phyloP scores from a whole-genome alignment of 2,113 vertebrate species.

The Cottus gobio region DNA sequence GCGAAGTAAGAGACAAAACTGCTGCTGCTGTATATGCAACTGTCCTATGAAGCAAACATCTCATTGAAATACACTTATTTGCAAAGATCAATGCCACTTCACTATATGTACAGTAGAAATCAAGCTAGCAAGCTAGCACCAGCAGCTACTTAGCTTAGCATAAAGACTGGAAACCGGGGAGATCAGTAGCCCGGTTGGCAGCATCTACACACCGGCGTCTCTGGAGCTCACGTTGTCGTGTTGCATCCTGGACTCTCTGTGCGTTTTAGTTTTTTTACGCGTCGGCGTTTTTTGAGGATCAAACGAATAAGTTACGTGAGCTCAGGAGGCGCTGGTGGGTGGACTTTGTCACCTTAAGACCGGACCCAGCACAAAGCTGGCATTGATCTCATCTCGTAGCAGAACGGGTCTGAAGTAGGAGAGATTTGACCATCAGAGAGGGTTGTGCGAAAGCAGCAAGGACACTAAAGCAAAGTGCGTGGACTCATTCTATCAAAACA shows the following conservation, averaged over 20 bases:
- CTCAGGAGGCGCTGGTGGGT: neutral
- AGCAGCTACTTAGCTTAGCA: slow-evolving; percentile 6
- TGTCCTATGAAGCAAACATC: neutral
- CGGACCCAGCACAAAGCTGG: too few species aligned
- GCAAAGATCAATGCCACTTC: neutral
- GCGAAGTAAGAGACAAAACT: neutral
- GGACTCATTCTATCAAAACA: neutral
- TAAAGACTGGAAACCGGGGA: neutral
- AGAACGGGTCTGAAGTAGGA: neutral
- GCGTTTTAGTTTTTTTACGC: neutral
- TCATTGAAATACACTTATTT: neutral
- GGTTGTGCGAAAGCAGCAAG: slow-evolving; percentile 37
- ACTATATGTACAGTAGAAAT: neutral
- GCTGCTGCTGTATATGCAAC: neutral
- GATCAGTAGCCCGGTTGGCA: too few species aligned
- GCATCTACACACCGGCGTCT: neutral
- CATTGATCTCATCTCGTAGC: neutral
- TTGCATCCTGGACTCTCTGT: neutral
- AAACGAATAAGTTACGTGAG: neutral
- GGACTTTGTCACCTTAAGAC: neutral
- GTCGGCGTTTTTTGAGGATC: neutral
- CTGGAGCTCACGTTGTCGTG: neutral
- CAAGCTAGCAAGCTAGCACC: neutral
- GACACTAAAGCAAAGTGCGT: slow-evolving; percentile 35
- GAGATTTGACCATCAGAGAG: neutral